Conservation (phyloP, 1,140 invertebrate species). For the Papilio polytes region DNA sequence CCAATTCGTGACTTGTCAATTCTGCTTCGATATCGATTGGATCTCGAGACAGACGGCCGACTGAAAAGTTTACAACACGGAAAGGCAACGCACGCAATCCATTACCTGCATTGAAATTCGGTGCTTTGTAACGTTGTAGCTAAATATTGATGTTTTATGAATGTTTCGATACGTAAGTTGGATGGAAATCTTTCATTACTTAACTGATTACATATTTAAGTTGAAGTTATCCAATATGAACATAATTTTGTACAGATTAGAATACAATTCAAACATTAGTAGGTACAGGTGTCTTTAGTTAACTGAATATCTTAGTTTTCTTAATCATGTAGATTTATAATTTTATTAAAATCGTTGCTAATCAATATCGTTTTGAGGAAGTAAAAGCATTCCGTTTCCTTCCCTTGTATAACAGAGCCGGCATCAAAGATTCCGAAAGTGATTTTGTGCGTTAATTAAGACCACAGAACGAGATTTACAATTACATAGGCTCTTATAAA, state of each 20-base stretch:
- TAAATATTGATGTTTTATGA: constrained; percentile 30
- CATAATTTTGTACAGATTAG: background rate
- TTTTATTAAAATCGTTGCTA: background rate
- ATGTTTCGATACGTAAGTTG: background rate
- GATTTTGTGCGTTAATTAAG: constrained; percentile 80
- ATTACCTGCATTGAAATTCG: constrained; percentile 67
- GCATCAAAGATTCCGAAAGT: constrained; percentile 61
- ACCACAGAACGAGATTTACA: constrained; percentile 79
- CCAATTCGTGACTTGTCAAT: constrained; percentile 68
- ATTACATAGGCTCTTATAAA: constrained; percentile 80
- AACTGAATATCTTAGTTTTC: background rate
- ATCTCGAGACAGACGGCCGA: constrained; percentile 70
- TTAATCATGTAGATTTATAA: background rate
- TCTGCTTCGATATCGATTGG: constrained; percentile 72
- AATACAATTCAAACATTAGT: background rate
- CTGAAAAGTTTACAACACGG: constrained; percentile 76
- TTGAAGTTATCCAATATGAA: background rate
- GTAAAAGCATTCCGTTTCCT: constrained; percentile 10
- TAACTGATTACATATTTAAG: background rate
- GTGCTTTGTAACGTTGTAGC: constrained; percentile 44
- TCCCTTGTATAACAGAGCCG: constrained; percentile 51
- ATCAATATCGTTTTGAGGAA: background rate
- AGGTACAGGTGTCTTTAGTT: background rate
- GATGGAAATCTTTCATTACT: background rate
- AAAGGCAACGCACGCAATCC: constrained; percentile 71